Evolutionary conservation across 2,113 vertebrate species (phyloP).

Genomic region (Meriones unguiculatus): DNA sequence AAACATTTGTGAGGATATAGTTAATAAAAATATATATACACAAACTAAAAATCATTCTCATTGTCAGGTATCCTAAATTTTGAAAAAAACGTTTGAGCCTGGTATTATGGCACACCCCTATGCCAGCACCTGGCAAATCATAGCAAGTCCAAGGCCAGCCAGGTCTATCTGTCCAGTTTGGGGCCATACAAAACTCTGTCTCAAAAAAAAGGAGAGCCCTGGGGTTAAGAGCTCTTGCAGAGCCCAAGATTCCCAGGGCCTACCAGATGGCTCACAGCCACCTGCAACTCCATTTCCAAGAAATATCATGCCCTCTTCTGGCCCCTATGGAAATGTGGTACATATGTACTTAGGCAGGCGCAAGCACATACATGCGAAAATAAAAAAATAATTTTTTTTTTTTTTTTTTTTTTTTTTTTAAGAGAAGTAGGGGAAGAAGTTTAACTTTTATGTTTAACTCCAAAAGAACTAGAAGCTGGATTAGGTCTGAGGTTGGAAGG

Average conservation of each 20-base stretch:
- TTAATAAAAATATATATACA: not conserved
- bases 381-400: not conserved
- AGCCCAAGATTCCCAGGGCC: not conserved
- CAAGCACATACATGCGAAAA: not conserved
- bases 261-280: not conserved
- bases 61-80: slow-evolving; percentile 21
- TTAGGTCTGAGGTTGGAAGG: slow-evolving; percentile 1
- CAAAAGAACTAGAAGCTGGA: slow-evolving; percentile 30
- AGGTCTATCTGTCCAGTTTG: not conserved
- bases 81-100: not conserved
- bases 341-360: not conserved
- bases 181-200: not conserved
- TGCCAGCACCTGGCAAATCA: not conserved
- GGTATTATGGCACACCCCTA: not conserved
- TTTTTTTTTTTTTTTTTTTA: not conserved
- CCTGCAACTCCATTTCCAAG: not conserved
- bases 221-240: not conserved
- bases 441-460: slow-evolving; percentile 24
- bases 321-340: not conserved
- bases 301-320: not conserved
- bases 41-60: not conserved
- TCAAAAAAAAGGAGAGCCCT: not conserved
- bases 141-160: not conserved
- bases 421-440: not conserved
- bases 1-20: not conserved